These are phyloP conservation scores for Drosophila anomelani DNA, from an alignment of 2,888 invertebrate genomes.

Conservation along the genomic window DNA sequence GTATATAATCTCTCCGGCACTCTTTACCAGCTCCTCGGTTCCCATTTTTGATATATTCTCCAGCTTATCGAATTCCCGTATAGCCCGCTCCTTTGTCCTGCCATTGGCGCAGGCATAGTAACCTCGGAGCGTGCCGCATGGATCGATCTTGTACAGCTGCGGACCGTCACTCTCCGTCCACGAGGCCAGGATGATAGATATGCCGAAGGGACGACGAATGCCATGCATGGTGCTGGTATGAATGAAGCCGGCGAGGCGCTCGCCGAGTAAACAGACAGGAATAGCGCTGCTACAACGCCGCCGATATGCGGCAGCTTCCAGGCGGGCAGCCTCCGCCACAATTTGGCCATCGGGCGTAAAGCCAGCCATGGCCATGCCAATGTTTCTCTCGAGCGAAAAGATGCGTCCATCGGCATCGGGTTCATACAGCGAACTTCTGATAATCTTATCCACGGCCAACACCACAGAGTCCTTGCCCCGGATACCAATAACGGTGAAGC, in stretches of 20 bases:
- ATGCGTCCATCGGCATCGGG: slow-evolving; percentile 95
- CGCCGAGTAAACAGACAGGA: slow-evolving; percentile 94
- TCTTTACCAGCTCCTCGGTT: slow-evolving; percentile 94
- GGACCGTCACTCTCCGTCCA: slow-evolving; percentile 92
- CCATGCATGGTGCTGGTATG: slow-evolving; percentile 99
- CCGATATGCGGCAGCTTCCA: slow-evolving; percentile 96
- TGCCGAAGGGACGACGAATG: slow-evolving; percentile 98
- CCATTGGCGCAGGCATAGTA: slow-evolving; percentile 99
- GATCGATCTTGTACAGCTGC: slow-evolving; percentile 97
- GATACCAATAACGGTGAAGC: slow-evolving; percentile 97
- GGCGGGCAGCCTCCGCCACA: slow-evolving; percentile 95
- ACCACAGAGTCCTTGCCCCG: slow-evolving; percentile 98
- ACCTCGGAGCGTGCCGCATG: slow-evolving; percentile 97
- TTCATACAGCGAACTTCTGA: slow-evolving; percentile 97
- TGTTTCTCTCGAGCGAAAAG: slow-evolving; percentile 96
- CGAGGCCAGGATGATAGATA: slow-evolving; percentile 94
- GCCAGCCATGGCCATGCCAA: slow-evolving; percentile 97
- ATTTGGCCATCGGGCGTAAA: slow-evolving; percentile 97
- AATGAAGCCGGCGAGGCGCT: slow-evolving; percentile 97
- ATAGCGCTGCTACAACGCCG: slow-evolving; percentile 94
- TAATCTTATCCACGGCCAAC: slow-evolving; percentile 98
- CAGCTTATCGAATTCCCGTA: slow-evolving; percentile 98
- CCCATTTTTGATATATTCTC: slow-evolving; percentile 93
- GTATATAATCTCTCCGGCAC: slow-evolving; percentile 97
- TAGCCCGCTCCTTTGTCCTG: slow-evolving; percentile 99